These are phyloP conservation scores for Antheraea yamamai DNA, from an alignment of 2,888 invertebrate genomes.

Conservation along the genomic window DNA sequence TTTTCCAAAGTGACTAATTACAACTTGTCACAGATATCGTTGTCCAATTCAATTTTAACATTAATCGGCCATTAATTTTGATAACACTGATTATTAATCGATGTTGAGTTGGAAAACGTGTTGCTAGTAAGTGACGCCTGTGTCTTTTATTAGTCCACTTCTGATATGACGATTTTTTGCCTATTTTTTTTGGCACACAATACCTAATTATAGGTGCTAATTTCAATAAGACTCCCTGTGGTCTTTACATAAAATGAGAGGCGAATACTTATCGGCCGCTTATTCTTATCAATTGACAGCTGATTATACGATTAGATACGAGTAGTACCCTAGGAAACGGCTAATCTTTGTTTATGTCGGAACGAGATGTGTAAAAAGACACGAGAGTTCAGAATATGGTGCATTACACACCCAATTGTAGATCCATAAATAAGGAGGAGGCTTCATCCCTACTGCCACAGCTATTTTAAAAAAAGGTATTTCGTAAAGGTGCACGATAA, in stretches of 20 bases:
- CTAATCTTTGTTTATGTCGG: not conserved
- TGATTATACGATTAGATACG: constrained; percentile 3
- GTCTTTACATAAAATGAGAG: not conserved
- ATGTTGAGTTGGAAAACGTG: not conserved
- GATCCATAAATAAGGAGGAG: too few relatives aligned
- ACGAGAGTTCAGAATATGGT: not conserved
- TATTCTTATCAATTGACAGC: not conserved
- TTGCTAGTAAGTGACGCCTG: not conserved
- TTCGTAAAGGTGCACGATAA: too few relatives aligned
- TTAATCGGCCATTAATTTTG: too few relatives aligned
- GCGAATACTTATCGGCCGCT: not conserved
- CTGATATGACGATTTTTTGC: not conserved
- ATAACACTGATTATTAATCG: not conserved
- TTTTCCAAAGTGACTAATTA: too few relatives aligned
- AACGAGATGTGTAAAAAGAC: not conserved
- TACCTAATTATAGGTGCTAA: not conserved
- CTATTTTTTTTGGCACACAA: not conserved
- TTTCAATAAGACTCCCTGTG: not conserved
- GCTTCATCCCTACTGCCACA: too few relatives aligned
- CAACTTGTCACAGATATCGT: too few relatives aligned
- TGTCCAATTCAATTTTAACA: too few relatives aligned
- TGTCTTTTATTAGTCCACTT: not conserved
- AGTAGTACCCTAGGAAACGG: not conserved
- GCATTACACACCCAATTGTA: not conserved
- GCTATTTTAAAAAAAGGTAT: too few relatives aligned